phyloP scores from a whole-genome alignment of 2,888 invertebrate species.

The Lymantria monacha region DNA sequence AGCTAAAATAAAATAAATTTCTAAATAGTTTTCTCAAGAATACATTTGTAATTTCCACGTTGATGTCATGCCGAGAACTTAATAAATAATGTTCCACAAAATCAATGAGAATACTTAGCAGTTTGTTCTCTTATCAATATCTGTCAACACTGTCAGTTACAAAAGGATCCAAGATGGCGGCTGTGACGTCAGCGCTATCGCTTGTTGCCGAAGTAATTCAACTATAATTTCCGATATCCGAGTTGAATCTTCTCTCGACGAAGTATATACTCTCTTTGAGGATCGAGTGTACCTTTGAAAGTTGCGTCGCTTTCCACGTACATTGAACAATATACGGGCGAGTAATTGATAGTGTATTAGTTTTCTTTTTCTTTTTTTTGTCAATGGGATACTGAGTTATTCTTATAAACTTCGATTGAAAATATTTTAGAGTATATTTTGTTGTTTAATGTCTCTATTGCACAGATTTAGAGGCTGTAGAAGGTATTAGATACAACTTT shows the following conservation, averaged over 20 bases:
- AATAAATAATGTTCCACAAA: neutral
- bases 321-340: conserved; percentile 21
- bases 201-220: conserved; percentile 40
- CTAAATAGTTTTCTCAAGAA: too few relatives aligned
- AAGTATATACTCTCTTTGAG: conserved; percentile 34
- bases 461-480: too few relatives aligned
- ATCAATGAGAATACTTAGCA: conserved; percentile 2
- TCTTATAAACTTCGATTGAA: too few relatives aligned
- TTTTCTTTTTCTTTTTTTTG: neutral
- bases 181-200: conserved; percentile 36
- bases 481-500: too few relatives aligned
- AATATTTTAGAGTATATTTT: too few relatives aligned
- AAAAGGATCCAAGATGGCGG: conserved; percentile 32
- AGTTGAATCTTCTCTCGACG: conserved; percentile 34
- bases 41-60: too few relatives aligned
- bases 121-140: conserved; percentile 16
- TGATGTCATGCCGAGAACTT: too few relatives aligned
- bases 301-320: conserved; percentile 25
- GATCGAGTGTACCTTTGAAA: conserved; percentile 37
- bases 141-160: conserved; percentile 29
- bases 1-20: too few relatives aligned
- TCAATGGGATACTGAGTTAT: too few relatives aligned
- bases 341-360: conserved; percentile 19
- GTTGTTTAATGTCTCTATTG: too few relatives aligned
- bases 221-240: conserved; percentile 43